Base-by-base conservation (phyloP, 35 echinoderm and acorn worm species). In the Ophioderma brevispina region DNA sequence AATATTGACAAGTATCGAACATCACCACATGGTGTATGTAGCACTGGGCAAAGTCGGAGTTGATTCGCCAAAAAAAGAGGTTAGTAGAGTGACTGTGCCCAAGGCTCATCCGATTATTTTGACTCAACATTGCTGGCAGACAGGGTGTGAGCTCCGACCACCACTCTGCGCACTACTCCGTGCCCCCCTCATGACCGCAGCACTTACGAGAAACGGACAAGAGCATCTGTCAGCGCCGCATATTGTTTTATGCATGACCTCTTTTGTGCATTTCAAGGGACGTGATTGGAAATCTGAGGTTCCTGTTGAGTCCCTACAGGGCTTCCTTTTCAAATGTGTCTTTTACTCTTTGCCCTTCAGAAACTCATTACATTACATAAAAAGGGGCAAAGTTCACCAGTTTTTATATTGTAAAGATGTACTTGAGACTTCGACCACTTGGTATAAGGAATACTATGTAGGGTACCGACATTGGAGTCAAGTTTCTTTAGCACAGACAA, bases 161-260 rank as follows among this genome's bases (percentile, higher is more conserved):
- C 59, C 59, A 70, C 59, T 70, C 59, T 70, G 59, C 59, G 59
- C 59, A 25, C n/a, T 70, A 70, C 59, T 70, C 59, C 59, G 59
- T 70, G 59, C 59, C 59, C 59, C 59, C 59, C 59, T 70, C 28
- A 30, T 70, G 59, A 70, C 59, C 59, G 59, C 23, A 70, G 4
- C 59, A 15, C 59, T 70, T 70, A 70, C 59, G 28, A 70, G 59
- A 70, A 70, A 70, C 59, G 59, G 59, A 70, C 59, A 70, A 70
- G 59, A 25, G 59, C 59, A 70, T 70, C 59, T 70, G 23, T 70
- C 59, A 70, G n/a, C 59, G 28, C 59, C 59, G 59, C 59, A 70
- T 30, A 70, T 70, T 70, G 6, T 70, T 70, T 70, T 25, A 70
- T 70, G 59, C 59, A 30, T 70, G 59, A 70, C 59, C 59, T 70